These are phyloP conservation scores for Hipposideros armiger DNA, from an alignment of 2,113 vertebrate genomes.

Conservation along the genomic window DNA sequence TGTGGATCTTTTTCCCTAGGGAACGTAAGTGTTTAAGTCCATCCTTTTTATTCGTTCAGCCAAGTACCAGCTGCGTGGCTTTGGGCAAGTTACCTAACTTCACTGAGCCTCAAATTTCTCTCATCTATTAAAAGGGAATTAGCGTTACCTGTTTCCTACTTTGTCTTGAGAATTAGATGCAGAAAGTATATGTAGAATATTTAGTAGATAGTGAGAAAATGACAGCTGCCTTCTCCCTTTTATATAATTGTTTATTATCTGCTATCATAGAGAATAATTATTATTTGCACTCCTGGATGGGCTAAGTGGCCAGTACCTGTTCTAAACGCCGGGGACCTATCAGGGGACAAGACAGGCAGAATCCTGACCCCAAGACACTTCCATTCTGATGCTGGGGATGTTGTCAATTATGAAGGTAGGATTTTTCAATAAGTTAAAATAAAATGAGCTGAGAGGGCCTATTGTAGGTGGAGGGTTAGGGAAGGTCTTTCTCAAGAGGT, in stretches of 20 bases:
- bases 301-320: too few species aligned
- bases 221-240: not conserved
- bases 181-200: not conserved
- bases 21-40: not conserved
- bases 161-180: not conserved
- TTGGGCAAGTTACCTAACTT: not conserved
- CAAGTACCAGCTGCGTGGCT: not conserved
- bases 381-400: not conserved
- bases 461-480: not conserved
- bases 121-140: not conserved
- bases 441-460: not conserved
- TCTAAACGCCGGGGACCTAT: not conserved
- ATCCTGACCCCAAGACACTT: too few species aligned
- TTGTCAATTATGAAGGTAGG: not conserved
- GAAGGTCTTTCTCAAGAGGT: not conserved
- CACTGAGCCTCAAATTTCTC: not conserved
- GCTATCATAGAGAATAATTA: not conserved
- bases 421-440: not conserved
- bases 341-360: not conserved
- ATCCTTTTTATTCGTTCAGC: not conserved
- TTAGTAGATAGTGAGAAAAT: not conserved
- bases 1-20: not conserved
- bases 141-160: not conserved
- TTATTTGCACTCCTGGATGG: not conserved
- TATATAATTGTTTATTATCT: not conserved